Percentiles rank a stretch among this genome's conserved stretches.
phyloP scores from a whole-genome alignment of 2,797 vertebrate genomes.

The Babyrousa celebensis region DNA sequence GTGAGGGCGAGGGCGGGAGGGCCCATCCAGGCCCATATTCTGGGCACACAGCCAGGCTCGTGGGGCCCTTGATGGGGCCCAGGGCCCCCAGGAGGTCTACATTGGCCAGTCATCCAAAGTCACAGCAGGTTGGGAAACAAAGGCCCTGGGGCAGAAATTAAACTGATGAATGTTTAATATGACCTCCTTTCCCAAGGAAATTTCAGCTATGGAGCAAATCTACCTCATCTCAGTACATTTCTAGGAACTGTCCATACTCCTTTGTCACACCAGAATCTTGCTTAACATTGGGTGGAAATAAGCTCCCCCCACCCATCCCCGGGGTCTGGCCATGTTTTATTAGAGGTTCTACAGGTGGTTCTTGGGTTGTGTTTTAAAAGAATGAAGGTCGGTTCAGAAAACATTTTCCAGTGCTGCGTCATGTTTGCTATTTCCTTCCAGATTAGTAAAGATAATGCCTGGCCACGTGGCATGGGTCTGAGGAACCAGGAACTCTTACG shows the following conservation, averaged over 20 bases:
- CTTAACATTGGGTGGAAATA: neutral
- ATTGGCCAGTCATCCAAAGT: too few species aligned
- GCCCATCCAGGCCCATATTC: too few species aligned
- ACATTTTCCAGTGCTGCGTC: neutral
- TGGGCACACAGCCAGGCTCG: fast-evolving
- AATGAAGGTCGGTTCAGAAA: neutral
- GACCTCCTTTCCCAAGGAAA: neutral
- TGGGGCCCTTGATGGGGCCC: neutral
- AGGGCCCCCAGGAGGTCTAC: too few species aligned
- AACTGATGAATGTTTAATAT: too few species aligned
- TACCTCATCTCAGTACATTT: neutral
- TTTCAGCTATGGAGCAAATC: neutral
- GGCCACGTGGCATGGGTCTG: neutral
- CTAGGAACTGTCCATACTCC: neutral
- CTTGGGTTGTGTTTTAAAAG: neutral
- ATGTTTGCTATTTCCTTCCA: constrained; percentile 19
- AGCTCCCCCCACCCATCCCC: neutral
- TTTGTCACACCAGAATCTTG: neutral
- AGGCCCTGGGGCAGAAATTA: neutral
- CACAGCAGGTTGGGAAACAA: neutral
- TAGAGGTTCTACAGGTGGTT: neutral
- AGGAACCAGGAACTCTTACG: neutral
- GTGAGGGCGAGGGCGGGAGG: too few species aligned
- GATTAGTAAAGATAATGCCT: neutral
- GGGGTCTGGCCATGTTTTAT: neutral